Conservation (phyloP, 2,888 invertebrate genomes). For the Steinernema hermaphroditum region DNA sequence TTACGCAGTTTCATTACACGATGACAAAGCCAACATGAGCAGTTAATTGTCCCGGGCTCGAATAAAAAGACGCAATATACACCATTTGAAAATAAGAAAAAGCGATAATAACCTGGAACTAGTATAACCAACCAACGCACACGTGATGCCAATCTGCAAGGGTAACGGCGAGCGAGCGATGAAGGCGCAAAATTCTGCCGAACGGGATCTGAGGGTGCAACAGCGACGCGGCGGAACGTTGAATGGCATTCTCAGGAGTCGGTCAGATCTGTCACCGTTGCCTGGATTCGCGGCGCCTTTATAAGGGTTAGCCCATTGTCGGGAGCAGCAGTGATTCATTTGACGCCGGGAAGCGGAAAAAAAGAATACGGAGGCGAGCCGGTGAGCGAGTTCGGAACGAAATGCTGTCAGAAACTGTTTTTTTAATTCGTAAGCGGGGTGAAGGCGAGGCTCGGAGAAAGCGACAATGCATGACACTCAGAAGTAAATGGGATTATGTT, state of each 20-base stretch:
- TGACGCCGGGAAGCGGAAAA: neutral
- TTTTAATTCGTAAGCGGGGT: neutral
- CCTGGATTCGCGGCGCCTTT: neutral
- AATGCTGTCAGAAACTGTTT: neutral
- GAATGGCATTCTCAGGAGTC: neutral
- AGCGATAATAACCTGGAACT: neutral
- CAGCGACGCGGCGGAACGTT: neutral
- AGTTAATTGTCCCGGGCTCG: neutral
- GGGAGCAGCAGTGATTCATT: slow-evolving; percentile 4
- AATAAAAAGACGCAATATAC: neutral
- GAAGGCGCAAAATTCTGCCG: neutral
- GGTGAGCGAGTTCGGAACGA: neutral
- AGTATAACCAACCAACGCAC: neutral
- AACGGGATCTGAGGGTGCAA: neutral
- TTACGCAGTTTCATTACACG: neutral
- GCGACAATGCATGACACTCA: slow-evolving; percentile 3
- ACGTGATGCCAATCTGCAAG: neutral
- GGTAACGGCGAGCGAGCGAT: neutral
- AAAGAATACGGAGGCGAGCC: neutral
- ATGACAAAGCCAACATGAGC: neutral
- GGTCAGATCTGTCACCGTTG: neutral
- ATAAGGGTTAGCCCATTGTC: neutral
- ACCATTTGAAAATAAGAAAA: neutral
- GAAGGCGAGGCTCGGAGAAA: neutral
- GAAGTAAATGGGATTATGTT: slow-evolving; percentile 19